Evolutionary conservation across 2,888 invertebrate species (phyloP), one percentile per base, ranked within the genome.

Genomic region (Suillia variegata): DNA sequence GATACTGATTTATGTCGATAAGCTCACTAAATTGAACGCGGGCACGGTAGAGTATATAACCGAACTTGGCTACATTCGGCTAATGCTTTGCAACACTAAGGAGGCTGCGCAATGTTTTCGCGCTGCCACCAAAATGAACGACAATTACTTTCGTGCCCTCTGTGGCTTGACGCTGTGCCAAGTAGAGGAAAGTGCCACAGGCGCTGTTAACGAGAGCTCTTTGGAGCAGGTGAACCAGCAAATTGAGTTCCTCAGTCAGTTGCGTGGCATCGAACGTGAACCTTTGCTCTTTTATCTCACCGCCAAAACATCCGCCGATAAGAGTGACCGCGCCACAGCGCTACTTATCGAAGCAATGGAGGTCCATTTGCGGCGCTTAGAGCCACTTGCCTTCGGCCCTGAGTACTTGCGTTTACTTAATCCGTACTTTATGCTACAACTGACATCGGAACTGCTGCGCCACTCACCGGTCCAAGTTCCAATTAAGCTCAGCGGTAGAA

Each of bases 141-240:
- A 93, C 68, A 89, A 92, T 34, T 93, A 91, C 18, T 88, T 93
- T 24, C 83, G 86, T 18, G 93, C 94, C 0, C 82, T 96, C 1
- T 87, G 89, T 80, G 95, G 96, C 1, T 83, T 95, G 53, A 93
- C 95, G 12, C 82, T 89, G 3, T 94, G 95, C 78, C 94, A 95
- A 79, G 84, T 94, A 70, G 81, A 85, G 60, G 90, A 93, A 68
- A 87, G 87, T 73, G 90, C 91, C 24, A 47, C 87, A 2, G n/a
- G 64, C 61, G 38, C 60, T 56, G 18, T 20, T 5, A 50, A 61
- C 34, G 45, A 58, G 18, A 61, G 17, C n/a, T n/a, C n/a, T n/a
- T 59, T 21, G 2, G 90, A 90, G 34, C 88, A 92, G 72, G 89
- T 94, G 0, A 86, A 88, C 10, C 92, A 94, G 70, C 96, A 98